Conservation (phyloP, 2,888 invertebrate species). For the Parnassius mnemosyne region DNA sequence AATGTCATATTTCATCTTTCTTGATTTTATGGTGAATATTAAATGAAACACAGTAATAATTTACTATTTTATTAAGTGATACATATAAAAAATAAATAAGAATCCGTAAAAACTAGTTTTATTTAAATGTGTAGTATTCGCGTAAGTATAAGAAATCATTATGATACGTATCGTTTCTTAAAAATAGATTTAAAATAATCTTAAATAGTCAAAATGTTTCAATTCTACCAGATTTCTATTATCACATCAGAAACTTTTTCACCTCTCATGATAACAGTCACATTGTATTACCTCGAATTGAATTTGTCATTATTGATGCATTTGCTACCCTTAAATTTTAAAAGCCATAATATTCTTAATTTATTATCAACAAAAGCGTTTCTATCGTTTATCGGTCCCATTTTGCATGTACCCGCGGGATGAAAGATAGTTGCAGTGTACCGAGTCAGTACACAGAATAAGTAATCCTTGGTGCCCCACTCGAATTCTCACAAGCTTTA, state of each 20-base stretch:
- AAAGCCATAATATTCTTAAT: conserved; percentile 56
- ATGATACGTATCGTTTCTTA: too few relatives aligned
- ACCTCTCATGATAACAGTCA: conserved; percentile 91
- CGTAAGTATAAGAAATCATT: too few relatives aligned
- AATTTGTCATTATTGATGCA: conserved; percentile 90
- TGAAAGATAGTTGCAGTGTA: conserved; percentile 81
- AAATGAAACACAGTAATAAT: too few relatives aligned
- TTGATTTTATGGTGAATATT: too few relatives aligned
- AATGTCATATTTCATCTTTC: too few relatives aligned
- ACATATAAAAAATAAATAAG: too few relatives aligned
- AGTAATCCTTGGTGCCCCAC: conserved; percentile 83
- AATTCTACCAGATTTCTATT: conserved; percentile 55
- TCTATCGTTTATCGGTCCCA: conserved; percentile 62
- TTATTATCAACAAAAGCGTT: conserved; percentile 58
- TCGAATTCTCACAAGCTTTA: conserved; percentile 74
- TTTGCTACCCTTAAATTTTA: conserved; percentile 84
- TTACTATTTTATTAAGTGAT: too few relatives aligned
- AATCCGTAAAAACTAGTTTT: too few relatives aligned
- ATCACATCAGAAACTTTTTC: conserved; percentile 77
- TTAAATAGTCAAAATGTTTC: not conserved
- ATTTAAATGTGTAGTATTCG: too few relatives aligned
- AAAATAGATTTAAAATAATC: too few relatives aligned
- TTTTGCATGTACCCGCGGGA: conserved; percentile 64
- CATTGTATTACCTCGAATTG: conserved; percentile 90
- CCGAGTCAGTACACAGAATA: conserved; percentile 82